These are phyloP conservation scores for Anthoptus insignis DNA, from an alignment of 2,888 invertebrate species.

Conservation along the genomic window DNA sequence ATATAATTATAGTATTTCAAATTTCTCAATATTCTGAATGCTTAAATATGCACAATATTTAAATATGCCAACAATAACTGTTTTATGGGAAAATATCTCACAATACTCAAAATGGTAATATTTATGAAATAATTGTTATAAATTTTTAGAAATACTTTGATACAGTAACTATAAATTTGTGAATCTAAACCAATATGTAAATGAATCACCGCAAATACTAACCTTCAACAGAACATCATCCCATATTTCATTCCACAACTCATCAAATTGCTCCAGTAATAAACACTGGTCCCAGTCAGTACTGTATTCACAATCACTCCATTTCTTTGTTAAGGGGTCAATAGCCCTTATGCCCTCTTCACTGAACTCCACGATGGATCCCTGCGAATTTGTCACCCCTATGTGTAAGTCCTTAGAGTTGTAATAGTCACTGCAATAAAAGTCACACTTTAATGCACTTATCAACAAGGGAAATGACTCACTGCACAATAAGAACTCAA, in stretches of 20 bases:
- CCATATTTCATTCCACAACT: slow-evolving; percentile 93
- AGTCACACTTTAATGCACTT: slow-evolving; percentile 35
- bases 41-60: too few relatives aligned
- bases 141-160: too few relatives aligned
- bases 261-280: slow-evolving; percentile 89
- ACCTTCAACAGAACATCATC: slow-evolving; percentile 89
- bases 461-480: slow-evolving; percentile 51
- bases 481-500: slow-evolving; percentile 39
- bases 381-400: slow-evolving; percentile 94
- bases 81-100: too few relatives aligned
- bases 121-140: too few relatives aligned
- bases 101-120: too few relatives aligned
- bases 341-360: slow-evolving; percentile 89
- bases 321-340: slow-evolving; percentile 88
- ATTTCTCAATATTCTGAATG: too few relatives aligned
- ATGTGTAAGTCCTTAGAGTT: slow-evolving; percentile 96
- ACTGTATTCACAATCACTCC: slow-evolving; percentile 85
- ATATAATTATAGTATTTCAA: too few relatives aligned
- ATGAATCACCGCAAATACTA: slow-evolving; percentile 36
- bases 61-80: too few relatives aligned
- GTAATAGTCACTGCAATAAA: slow-evolving; percentile 91
- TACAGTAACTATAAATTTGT: background rate
- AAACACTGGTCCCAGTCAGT: slow-evolving; percentile 90
- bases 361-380: slow-evolving; percentile 95
- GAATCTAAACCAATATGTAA: background rate